Evolutionary conservation across 2,888 invertebrate genomes (phyloP), one percentile per base, ranked within the genome.

Genomic region (Epiblema foenella): DNA sequence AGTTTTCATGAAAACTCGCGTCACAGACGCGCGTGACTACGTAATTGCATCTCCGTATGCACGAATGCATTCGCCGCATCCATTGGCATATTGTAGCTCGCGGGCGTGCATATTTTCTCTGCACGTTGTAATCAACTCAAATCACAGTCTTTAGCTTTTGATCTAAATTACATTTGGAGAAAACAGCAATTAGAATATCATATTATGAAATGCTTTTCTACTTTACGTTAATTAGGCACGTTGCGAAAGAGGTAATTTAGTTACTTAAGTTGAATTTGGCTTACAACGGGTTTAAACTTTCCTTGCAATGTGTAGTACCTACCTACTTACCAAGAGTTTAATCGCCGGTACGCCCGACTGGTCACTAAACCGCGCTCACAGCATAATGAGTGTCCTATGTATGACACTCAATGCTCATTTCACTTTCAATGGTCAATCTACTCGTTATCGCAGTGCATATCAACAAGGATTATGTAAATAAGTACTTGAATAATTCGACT

Each of bases 11-110:
- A 64, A 66, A 73, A 65, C 54, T 66, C 67, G 56, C 65, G 63
- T 54, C 69, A 77, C 75, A 46, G 70, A 77, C 74, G 72, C 69
- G 75, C 75, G 77, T 82, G 80, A 79, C 79, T 63, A 58, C 72
- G 73, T 83, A 82, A 84, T 83, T 81, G 76, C 75, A 68, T 57
- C 57, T 10, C 17, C 60, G 58, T 72, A 73, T 73, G 72, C 73
- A 72, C 69, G 69, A 72, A 69, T 72, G 73, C 70, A 69, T 59
- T 49, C 56, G 49, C 46, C 39, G 62, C 65, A 18, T 56, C 49
- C 59, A 54, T 49, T 39, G 49, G 33, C 67, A 37, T 58, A 42
- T 59, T 12, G 49, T 37, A 29, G 62, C 71, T 66, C 60, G 54
- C 66, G 71, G 66, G 59, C 60, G 29, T 70, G 49, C 24, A 54